Evolutionary conservation across 2,797 vertebrate genomes (phyloP).

Genomic region (Furcifer pardalis): DNA sequence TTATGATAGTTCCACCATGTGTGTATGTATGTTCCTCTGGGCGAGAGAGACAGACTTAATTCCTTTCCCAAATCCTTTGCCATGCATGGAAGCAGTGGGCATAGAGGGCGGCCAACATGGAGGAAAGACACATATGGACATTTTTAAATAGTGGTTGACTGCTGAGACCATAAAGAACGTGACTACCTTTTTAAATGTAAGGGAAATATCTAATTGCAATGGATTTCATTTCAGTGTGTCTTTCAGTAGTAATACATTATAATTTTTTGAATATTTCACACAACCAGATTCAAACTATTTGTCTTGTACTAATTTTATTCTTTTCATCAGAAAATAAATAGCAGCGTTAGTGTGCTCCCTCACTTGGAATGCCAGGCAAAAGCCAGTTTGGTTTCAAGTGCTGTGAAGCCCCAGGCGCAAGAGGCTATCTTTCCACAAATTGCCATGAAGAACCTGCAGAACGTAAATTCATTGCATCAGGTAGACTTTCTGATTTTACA

Average conservation of each 20-base stretch:
- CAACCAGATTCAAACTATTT: neutral
- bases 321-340: constrained; percentile 61
- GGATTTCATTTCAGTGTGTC: neutral
- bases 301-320: constrained; percentile 45
- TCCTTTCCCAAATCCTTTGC: neutral
- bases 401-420: constrained; percentile 25
- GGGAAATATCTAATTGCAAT: neutral
- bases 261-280: neutral
- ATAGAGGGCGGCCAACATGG: too few species aligned
- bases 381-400: constrained; percentile 48
- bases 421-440: constrained; percentile 63
- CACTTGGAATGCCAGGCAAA: constrained; percentile 66
- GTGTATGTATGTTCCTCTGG: neutral
- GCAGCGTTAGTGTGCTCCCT: constrained; percentile 55
- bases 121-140: neutral
- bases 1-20: too few species aligned
- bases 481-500: fast-evolving
- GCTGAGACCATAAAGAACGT: too few species aligned
- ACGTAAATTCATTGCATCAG: constrained; percentile 8
- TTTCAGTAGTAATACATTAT: neutral
- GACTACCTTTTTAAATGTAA: neutral
- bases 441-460: constrained; percentile 58
- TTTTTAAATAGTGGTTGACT: too few species aligned
- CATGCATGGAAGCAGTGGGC: neutral
- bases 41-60: neutral